Percentiles rank a stretch among this genome's conserved stretches.
These are phyloP conservation scores for Donacobius atricapilla DNA, from an alignment of 2,113 vertebrate species.

Conservation along the genomic window DNA sequence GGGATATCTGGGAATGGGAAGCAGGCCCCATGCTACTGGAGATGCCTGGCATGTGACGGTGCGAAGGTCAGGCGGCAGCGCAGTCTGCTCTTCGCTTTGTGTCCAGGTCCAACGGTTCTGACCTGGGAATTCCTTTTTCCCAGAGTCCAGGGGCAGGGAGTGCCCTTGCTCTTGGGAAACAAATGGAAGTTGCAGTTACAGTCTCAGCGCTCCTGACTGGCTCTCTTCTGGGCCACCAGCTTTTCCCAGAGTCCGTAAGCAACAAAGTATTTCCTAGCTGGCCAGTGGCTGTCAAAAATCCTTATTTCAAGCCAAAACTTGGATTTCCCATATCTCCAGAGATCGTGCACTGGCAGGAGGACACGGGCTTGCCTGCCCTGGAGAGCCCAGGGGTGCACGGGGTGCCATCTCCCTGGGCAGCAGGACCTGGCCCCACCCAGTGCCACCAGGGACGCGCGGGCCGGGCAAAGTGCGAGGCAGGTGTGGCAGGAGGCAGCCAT, in stretches of 20 bases:
- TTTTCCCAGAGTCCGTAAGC: neutral
- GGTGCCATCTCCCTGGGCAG: no score
- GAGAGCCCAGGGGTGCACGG: no score
- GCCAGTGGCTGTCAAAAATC: neutral
- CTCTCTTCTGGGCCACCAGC: neutral
- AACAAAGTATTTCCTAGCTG: neutral
- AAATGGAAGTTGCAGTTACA: neutral
- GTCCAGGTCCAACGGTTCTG: neutral
- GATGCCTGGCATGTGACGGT: neutral
- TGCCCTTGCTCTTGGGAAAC: neutral
- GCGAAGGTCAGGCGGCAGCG: neutral
- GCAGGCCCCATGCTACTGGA: fast-evolving
- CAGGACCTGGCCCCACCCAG: neutral
- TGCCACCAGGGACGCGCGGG: neutral
- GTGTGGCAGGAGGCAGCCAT: neutral
- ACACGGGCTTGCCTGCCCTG: neutral
- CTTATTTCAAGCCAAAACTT: neutral
- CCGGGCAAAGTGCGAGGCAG: neutral
- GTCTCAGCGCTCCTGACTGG: neutral
- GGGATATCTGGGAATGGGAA: neutral
- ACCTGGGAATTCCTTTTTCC: neutral
- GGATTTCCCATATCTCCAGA: neutral
- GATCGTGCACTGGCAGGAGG: neutral
- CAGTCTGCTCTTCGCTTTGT: fast-evolving
- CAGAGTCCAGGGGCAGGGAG: neutral